Evolutionary conservation across 35 echinoderm and acorn worm species (phyloP), one percentile per base, ranked within the genome.

Genomic region (Strongylocentrotus purpuratus): DNA sequence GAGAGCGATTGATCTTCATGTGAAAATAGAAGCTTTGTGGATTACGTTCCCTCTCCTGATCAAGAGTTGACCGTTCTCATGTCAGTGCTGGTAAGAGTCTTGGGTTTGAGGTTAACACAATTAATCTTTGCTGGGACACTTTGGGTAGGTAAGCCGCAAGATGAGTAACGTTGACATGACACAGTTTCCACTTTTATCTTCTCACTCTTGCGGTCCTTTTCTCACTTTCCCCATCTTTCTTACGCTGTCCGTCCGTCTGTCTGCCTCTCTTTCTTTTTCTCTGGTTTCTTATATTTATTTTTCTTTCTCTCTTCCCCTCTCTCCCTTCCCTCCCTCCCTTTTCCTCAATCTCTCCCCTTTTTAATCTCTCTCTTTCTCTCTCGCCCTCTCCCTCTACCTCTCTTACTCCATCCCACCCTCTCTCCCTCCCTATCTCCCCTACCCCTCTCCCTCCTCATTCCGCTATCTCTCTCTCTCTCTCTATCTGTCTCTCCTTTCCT

Each of bases 211-310:
- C 20, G 2, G 6, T 88, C 87, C 28, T 28, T 17, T 28, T 35
- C 87, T 35, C 87, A 14, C 86, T 88, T 35, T 46, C 28, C 87
- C 17, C 87, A 88, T 88, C 87, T 88, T 28, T 88, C 45, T 88
- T 88, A 0, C 87, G 41, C 87, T 18, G 4, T 32, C 15, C 33
- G 6, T 33, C 87, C 20, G 11, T 89, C 45, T 14, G 0, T 46
- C 32, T 14, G 5, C 0, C 32, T 14, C 32, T 89, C 32, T 14
- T 0, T 89, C 32, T 9, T 12, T 17, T 7, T 2, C 52, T 59
- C 52, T 17, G 11, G 17, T 17, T 17, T 14, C 52, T 59, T 9
- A 11, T 59, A 59, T 59, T 2, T 17, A 14, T 59, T 17, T 31
- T 87, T 87, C 86, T 87, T 35, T 31, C 22, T 35, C 86, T 87